Evolutionary conservation across 2,797 vertebrate species (phyloP), one percentile per base, ranked within the genome.

Genomic region (Paedocypris micromegethes): DNA sequence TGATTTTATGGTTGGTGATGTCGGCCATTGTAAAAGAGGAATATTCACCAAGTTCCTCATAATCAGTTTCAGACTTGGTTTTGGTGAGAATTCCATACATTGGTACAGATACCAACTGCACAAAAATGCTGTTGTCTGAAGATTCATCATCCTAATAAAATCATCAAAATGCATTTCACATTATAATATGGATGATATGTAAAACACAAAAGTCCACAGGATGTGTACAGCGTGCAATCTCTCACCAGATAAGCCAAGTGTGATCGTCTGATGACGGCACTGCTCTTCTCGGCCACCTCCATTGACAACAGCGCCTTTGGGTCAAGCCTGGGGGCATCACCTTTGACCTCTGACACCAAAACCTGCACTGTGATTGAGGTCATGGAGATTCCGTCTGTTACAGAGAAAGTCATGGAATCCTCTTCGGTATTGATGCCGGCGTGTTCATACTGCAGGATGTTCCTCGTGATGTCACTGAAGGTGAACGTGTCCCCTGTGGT

Each of bases 1-100:
- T 92, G 78, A 99, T 93, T 72, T 82, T 89, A 66, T 87, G 84
- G n/a, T 74, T 79, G 84, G 88, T 92, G 83, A 99, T 86, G 81
- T 99, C 97, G 58, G 93, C 94, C 94, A 98, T 94, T 5, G 89
- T 94, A 86, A 99, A 96, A 70, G 92, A 91, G 8, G 92, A 92
- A 77, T 92, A 89, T 77, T 91, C 92, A n/a, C 83, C 85, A 74
- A 94, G 85, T 77, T 94, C 91, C 67, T 90, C 84, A 2, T 77
- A 75, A 0, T 75, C 83, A 40, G 84, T 80, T 56, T 83, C 88
- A 0, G 86, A 80, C 39, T 59, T 75, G 7, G 80, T 79, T 72
- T 80, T 77, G 47, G 90, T 87, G 72, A 99, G 90, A 58, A 88
- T 80, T 9, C 96, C 96, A 2, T 97, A 96, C 77, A 89, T 88